Percentiles rank a stretch among this genome's conserved stretches.
Evolutionary conservation across 2,888 invertebrate species (phyloP).

Genomic region (Nymphalis polychloros): DNA sequence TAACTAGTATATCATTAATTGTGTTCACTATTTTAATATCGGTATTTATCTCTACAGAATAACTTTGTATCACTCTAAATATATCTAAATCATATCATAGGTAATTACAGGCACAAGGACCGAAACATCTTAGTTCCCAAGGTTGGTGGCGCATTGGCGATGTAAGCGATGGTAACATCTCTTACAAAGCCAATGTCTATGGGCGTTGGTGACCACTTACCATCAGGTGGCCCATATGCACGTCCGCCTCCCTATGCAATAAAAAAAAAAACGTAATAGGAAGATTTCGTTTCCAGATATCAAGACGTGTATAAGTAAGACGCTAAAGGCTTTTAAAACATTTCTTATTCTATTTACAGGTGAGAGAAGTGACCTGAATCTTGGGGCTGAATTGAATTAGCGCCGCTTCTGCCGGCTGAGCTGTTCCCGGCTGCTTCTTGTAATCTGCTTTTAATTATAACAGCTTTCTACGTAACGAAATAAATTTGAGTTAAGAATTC

Average conservation of each 20-base stretch:
- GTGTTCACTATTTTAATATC: no score
- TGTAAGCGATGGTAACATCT: no score
- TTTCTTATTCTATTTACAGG: constrained; percentile 53
- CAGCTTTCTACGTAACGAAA: constrained; percentile 19
- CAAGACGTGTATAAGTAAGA: constrained; percentile 33
- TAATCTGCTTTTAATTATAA: constrained; percentile 35
- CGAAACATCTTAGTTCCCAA: no score
- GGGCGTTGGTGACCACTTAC: no score
- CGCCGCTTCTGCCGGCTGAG: constrained; percentile 38
- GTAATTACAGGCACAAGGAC: no score
- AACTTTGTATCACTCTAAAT: not conserved
- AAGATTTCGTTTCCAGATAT: constrained; percentile 5
- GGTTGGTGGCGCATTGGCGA: no score
- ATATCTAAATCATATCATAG: not conserved
- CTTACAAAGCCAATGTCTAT: no score
- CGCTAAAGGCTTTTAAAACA: constrained; percentile 35
- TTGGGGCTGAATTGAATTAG: constrained; percentile 58
- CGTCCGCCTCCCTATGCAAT: no score
- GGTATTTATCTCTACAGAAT: no score
- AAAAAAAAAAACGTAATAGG: not conserved
- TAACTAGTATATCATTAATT: no score
- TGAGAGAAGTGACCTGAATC: constrained; percentile 56
- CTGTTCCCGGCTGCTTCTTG: constrained; percentile 48
- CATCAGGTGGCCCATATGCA: no score
- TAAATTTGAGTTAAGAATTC: constrained; percentile 6